Base-by-base conservation (phyloP, 2,797 vertebrate species). In the Eulemur albifrons region DNA sequence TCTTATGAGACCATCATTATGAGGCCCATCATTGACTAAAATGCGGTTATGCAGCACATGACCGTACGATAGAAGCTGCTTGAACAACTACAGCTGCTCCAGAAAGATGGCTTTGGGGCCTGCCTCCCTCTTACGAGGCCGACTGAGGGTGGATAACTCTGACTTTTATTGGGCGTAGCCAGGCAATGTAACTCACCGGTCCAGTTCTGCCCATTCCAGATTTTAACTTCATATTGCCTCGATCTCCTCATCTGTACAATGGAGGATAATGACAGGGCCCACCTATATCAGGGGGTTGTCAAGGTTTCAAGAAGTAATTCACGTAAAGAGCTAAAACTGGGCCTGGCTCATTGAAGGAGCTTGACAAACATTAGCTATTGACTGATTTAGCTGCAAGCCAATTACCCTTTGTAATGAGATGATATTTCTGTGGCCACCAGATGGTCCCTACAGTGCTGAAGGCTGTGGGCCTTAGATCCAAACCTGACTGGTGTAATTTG, bases 401-500 rank as follows among this genome's bases (percentile, higher is more conserved):
- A 95, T 97, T 96, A 95, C 18, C 90, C 96, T 96, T 96, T 94
- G 93, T 96, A 93, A 97, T 84, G 67, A 94, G 89, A 91, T 82
- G 93, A 91, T 97, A 77, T 94, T 80, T 94, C 92, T 89, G 89
- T 96, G 95, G 88, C 92, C 65, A 96, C 97, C 96, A 98, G 97
- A 97, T 97, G 97, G 93, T 95, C 86, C 81, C 86, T 88, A 77
- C 4, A 5, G 83, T 81, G 67, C 95, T 77, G 52, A 84, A 95
- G 89, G 82, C 87, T 93, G 13, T 80, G 90, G 69, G 30, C 50
- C 86, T 96, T 79, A 69, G 70, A 91, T 45, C 84, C 59, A 96
- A 96, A 95, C 95, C 76, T 93, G 72, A 86, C 83, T 73, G 67
- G 67, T 12, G 27, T 92, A 96, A 97, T 87, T 93, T 84, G 94